Evolutionary conservation across 1,140 invertebrate species (phyloP).

Genomic region (Drosophila ercepeae): DNA sequence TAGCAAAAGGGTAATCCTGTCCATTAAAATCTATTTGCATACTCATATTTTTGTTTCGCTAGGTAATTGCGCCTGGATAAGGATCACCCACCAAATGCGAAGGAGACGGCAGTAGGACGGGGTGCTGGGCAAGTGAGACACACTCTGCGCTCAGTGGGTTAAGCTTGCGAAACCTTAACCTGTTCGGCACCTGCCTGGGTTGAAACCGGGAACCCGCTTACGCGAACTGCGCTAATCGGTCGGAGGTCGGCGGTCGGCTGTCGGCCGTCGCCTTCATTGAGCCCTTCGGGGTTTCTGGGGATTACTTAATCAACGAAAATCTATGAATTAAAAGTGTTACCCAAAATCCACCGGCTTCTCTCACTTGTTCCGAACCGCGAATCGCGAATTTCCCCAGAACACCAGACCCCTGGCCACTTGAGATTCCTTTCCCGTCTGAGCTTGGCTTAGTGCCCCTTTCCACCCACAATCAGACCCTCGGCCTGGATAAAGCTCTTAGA

Average conservation of each 20-base stretch:
- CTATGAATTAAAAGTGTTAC: constrained; percentile 75
- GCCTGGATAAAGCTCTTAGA: constrained; percentile 31
- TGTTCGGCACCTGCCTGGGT: constrained; percentile 60
- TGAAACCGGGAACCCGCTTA: constrained; percentile 34
- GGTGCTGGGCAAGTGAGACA: constrained; percentile 9
- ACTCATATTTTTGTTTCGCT: constrained; percentile 79
- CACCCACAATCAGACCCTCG: constrained; percentile 1
- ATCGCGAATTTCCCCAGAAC: constrained; percentile 42
- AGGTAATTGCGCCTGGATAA: constrained; percentile 79
- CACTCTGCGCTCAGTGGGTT: constrained; percentile 23
- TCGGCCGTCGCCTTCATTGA: constrained; percentile 62
- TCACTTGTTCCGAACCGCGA: constrained; percentile 26
- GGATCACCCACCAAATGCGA: constrained; percentile 49
- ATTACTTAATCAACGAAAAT: constrained; percentile 78
- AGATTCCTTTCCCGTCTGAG: constrained; percentile 29
- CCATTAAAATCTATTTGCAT: constrained; percentile 83
- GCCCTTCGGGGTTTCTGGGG: constrained; percentile 21
- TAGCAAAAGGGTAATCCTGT: constrained; percentile 81
- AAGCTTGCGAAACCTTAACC: constrained; percentile 47
- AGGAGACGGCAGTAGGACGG: neutral
- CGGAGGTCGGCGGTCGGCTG: too few relatives aligned
- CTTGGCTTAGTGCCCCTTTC: constrained; percentile 40
- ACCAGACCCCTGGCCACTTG: constrained; percentile 41
- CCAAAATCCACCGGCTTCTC: constrained; percentile 60
- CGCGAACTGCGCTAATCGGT: constrained; percentile 75